Conservation (phyloP, 23 tunicate genomes). For the Corella eumyota region DNA sequence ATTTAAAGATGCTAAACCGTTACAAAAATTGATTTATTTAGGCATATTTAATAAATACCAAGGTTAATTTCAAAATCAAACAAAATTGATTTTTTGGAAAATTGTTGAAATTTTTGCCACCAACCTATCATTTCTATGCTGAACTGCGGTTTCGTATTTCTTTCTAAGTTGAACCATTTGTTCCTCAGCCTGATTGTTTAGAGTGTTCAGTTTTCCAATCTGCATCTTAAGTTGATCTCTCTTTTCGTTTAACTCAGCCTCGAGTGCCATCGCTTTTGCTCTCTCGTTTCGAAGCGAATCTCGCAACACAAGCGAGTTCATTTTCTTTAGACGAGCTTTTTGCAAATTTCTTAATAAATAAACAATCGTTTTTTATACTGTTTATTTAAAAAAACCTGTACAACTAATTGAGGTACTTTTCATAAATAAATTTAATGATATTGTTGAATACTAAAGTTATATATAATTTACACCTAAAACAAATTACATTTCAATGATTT, state of each 20-base stretch:
- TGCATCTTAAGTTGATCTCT: conserved; percentile 83
- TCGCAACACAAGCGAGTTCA: conserved; percentile 67
- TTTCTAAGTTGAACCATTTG: conserved; percentile 85
- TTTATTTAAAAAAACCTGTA: background rate
- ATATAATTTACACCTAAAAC: too few species aligned
- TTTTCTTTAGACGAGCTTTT: conserved; percentile 56
- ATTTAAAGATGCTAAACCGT: too few species aligned
- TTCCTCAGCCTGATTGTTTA: conserved; percentile 95
- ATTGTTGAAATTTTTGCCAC: too few species aligned
- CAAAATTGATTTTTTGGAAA: too few species aligned
- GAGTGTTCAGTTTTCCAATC: conserved; percentile 79
- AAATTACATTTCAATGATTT: too few species aligned
- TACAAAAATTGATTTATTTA: too few species aligned
- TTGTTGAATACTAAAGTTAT: too few species aligned
- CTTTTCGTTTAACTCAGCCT: conserved; percentile 63
- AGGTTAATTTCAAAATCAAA: too few species aligned
- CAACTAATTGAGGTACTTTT: too few species aligned
- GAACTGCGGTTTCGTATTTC: conserved; percentile 82
- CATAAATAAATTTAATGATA: too few species aligned
- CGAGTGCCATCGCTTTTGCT: conserved; percentile 44
- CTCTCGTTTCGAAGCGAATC: conserved; percentile 81
- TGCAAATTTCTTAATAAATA: conserved; percentile 52
- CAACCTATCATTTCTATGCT: conserved; percentile 96
- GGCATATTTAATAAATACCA: too few species aligned
- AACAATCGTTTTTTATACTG: background rate